phyloP scores from a whole-genome alignment of 1,140 invertebrate genomes.

The Euglossa dilemma region DNA sequence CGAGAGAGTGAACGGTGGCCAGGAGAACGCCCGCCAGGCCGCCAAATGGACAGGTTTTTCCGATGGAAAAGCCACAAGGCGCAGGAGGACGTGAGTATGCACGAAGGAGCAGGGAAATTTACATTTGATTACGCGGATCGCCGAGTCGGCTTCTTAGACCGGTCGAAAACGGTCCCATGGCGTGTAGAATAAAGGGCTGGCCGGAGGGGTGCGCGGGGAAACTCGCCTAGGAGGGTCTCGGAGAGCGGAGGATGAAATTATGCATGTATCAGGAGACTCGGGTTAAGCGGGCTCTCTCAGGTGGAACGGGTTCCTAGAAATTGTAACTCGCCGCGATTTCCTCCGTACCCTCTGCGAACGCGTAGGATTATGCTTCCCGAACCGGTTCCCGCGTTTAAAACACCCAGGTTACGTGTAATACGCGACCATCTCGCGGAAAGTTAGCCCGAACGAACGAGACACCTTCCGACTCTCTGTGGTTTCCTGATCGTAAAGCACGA shows the following conservation, averaged over 20 bases:
- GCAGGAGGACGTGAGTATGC: constrained; percentile 75
- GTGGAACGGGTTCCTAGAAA: constrained; percentile 42
- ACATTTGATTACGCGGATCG: constrained; percentile 65
- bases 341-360: not conserved
- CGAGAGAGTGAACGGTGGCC: not conserved
- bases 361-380: constrained; percentile 32
- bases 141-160: constrained; percentile 19
- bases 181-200: not conserved
- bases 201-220: not conserved
- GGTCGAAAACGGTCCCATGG: constrained; percentile 3
- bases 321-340: constrained; percentile 28
- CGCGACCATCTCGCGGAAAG: constrained; percentile 21
- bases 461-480: not conserved
- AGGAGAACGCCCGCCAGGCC: not conserved
- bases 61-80: constrained; percentile 78
- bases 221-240: not conserved
- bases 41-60: constrained; percentile 77
- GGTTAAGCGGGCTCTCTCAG: constrained; percentile 22
- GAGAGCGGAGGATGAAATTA: constrained; percentile 37
- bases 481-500: not conserved
- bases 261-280: constrained; percentile 33
- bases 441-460: constrained; percentile 16
- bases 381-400: constrained; percentile 45
- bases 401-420: constrained; percentile 29
- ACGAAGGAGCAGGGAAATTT: constrained; percentile 47